These are phyloP conservation scores for Nasonia vitripennis DNA, from an alignment of 1,140 invertebrate genomes.

Conservation along the genomic window DNA sequence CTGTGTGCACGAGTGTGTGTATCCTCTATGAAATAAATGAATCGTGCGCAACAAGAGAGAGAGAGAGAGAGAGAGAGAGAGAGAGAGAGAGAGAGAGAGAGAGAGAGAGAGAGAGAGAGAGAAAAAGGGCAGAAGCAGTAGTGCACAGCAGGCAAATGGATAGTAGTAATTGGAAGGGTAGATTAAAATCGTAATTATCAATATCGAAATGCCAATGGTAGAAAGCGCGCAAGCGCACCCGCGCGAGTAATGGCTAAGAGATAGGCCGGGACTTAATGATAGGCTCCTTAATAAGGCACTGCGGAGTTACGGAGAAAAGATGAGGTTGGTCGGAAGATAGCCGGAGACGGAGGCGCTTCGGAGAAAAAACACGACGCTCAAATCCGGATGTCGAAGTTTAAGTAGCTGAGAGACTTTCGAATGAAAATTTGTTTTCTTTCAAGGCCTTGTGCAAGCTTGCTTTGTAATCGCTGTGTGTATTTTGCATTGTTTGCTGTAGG, in stretches of 20 bases:
- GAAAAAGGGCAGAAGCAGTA: conserved; percentile 15
- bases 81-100: not conserved
- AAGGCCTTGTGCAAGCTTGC: too few species aligned
- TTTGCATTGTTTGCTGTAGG: too few species aligned
- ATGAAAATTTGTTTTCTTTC: too few species aligned
- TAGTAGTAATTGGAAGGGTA: conserved; percentile 64
- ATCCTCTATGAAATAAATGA: conserved; percentile 46
- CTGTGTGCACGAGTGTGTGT: too few species aligned
- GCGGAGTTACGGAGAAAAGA: conserved; percentile 57
- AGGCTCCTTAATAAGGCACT: conserved; percentile 68
- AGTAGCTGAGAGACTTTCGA: not conserved
- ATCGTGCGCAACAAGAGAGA: conserved; percentile 24
- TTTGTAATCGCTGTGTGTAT: too few species aligned
- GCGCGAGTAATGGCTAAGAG: conserved; percentile 63
- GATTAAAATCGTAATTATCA: conserved; percentile 70
- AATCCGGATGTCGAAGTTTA: not conserved
- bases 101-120: not conserved
- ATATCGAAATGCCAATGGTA: conserved; percentile 64
- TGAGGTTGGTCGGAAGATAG: conserved; percentile 42
- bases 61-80: too few species aligned
- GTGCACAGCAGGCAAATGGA: conserved; percentile 58
- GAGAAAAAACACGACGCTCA: not conserved
- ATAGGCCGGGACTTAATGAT: conserved; percentile 68
- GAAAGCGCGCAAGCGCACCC: conserved; percentile 34
- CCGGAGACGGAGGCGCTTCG: not conserved